phyloP scores from a whole-genome alignment of 2,888 invertebrate genomes.

The Rhynchonema sp. region DNA sequence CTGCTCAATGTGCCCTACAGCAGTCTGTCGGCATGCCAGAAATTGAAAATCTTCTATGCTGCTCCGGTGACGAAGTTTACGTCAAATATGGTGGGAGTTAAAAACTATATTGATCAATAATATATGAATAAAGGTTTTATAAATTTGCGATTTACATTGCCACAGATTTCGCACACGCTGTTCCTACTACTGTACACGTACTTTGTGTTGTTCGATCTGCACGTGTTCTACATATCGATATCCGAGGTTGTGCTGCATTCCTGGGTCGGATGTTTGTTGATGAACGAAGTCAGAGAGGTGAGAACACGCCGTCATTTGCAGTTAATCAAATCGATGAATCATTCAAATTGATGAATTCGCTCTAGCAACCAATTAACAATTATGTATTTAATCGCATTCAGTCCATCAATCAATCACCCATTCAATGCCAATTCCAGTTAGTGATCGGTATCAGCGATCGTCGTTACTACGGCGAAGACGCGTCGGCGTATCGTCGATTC shows the following conservation, averaged over 20 bases:
- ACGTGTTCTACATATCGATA: conserved; percentile 14
- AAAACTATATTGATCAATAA: too few relatives aligned
- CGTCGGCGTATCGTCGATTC: not conserved
- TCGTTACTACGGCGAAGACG: too few relatives aligned
- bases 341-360: too few relatives aligned
- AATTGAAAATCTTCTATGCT: conserved; percentile 25
- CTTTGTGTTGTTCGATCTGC: conserved; percentile 30
- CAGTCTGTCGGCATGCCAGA: conserved; percentile 16
- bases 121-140: too few relatives aligned
- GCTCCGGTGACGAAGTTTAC: conserved; percentile 29
- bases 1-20: not conserved
- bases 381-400: too few relatives aligned
- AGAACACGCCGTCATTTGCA: not conserved
- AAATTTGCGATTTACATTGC: not conserved
- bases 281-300: not conserved
- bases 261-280: conserved; percentile 20
- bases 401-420: too few relatives aligned
- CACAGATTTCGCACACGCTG: conserved; percentile 26
- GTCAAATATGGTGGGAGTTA: not conserved
- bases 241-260: conserved; percentile 26
- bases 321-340: too few relatives aligned
- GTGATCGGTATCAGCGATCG: too few relatives aligned
- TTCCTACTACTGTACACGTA: conserved; percentile 30
- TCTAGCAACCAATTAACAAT: too few relatives aligned
- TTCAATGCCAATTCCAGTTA: too few relatives aligned